These are phyloP conservation scores for Danaus plexippus DNA, from an alignment of 1,140 invertebrate species.

Conservation along the genomic window DNA sequence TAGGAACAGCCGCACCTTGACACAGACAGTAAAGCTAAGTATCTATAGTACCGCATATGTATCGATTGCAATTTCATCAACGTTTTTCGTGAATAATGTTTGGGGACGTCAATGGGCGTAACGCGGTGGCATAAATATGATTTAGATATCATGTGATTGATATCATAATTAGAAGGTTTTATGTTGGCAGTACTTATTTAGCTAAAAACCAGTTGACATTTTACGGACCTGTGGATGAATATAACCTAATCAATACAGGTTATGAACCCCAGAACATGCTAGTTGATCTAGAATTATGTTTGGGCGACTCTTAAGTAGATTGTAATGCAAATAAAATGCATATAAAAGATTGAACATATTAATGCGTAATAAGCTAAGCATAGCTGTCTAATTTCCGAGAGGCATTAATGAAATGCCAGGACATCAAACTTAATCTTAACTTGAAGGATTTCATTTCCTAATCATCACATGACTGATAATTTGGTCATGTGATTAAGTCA, in stretches of 20 bases:
- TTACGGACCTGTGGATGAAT: slow-evolving; percentile 5
- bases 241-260: background rate
- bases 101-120: slow-evolving; percentile 15
- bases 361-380: too few relatives aligned
- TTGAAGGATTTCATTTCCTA: slow-evolving; percentile 1
- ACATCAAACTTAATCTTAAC: too few relatives aligned
- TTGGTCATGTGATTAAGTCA: slow-evolving; percentile 44
- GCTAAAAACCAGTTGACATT: slow-evolving; percentile 22
- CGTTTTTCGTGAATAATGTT: slow-evolving; percentile 18
- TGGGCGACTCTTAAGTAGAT: too few relatives aligned
- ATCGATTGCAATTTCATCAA: slow-evolving; percentile 25
- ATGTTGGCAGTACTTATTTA: slow-evolving; percentile 41
- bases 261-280: too few relatives aligned
- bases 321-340: too few relatives aligned
- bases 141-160: slow-evolving; percentile 50
- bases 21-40: slow-evolving; percentile 25
- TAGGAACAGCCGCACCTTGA: slow-evolving; percentile 59
- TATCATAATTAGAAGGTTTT: slow-evolving; percentile 17
- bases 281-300: too few relatives aligned
- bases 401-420: too few relatives aligned
- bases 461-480: slow-evolving; percentile 43
- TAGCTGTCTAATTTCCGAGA: too few relatives aligned
- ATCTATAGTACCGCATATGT: slow-evolving; percentile 22
- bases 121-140: slow-evolving; percentile 2
- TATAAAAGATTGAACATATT: too few relatives aligned